Conservation (phyloP, 2,113 vertebrate genomes). For the Myotis brandtii region DNA sequence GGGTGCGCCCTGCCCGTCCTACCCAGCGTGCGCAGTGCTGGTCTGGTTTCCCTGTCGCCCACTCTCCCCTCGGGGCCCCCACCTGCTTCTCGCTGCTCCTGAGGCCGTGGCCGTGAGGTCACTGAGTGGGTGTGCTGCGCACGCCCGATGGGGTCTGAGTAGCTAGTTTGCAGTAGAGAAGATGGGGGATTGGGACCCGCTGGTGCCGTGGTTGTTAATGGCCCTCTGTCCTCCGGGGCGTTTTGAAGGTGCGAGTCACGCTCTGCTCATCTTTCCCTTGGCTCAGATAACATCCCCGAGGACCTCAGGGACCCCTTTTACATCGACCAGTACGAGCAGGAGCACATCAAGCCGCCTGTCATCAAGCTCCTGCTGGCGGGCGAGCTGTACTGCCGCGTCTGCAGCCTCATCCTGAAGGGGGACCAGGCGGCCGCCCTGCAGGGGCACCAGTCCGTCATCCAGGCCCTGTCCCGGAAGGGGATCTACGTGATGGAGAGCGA, state of each 20-base stretch:
- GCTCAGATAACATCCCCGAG: slow-evolving; percentile 93
- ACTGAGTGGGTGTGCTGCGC: rapidly evolving
- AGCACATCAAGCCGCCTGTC: slow-evolving; percentile 96
- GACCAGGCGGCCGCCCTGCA: slow-evolving; percentile 92
- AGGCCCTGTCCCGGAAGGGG: slow-evolving; percentile 93
- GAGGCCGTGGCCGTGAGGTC: too few species aligned
- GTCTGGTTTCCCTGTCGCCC: neutral
- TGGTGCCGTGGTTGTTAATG: rapidly evolving
- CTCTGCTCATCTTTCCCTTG: neutral
- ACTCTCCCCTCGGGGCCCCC: neutral
- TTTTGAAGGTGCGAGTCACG: rapidly evolving
- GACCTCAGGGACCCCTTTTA: slow-evolving; percentile 97
- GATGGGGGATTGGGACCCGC: rapidly evolving
- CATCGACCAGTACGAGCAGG: slow-evolving; percentile 96
- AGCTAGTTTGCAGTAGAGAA: rapidly evolving
- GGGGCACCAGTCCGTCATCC: slow-evolving; percentile 94
- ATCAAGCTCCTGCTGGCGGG: slow-evolving; percentile 93
- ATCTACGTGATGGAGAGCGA: slow-evolving; percentile 96
- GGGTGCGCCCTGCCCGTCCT: too few species aligned
- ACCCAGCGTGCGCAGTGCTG: too few species aligned
- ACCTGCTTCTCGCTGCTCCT: neutral
- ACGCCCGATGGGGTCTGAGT: rapidly evolving
- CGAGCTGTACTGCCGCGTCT: slow-evolving; percentile 95
- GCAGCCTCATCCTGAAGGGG: slow-evolving; percentile 92
- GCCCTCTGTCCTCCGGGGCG: neutral